These are phyloP conservation scores for Pristis pectinata DNA, from an alignment of 2,797 vertebrate species.

Conservation along the genomic window DNA sequence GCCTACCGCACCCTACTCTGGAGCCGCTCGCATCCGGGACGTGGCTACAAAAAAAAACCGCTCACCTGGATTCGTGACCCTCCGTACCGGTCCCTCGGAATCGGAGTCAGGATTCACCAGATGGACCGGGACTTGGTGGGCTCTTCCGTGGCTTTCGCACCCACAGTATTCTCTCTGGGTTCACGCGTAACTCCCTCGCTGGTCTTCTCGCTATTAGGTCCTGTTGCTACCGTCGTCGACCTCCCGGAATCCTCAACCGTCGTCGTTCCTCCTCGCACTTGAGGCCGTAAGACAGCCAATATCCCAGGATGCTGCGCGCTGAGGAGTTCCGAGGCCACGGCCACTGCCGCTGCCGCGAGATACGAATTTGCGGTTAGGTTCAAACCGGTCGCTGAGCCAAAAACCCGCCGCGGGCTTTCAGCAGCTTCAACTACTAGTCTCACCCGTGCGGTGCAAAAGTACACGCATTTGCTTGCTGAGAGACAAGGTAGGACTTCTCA, in stretches of 20 bases:
- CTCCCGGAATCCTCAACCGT: not conserved
- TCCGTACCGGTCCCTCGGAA: conserved; percentile 3
- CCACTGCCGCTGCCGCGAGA: not conserved
- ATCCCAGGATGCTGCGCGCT: conserved; percentile 17
- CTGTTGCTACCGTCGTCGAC: too few species aligned
- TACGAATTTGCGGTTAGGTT: not conserved
- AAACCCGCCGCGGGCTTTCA: too few species aligned
- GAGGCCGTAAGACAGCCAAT: not conserved
- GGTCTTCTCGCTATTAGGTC: too few species aligned
- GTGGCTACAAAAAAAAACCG: not conserved
- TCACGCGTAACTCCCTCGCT: not conserved
- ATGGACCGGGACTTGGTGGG: not conserved
- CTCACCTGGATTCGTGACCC: conserved; percentile 25
- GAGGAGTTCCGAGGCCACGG: not conserved
- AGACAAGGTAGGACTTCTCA: not conserved
- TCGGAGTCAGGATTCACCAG: not conserved
- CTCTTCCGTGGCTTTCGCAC: not conserved
- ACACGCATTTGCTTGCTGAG: not conserved
- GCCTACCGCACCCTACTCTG: not conserved
- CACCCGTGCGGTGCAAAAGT: not conserved
- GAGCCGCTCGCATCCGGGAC: not conserved
- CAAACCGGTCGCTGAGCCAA: too few species aligned
- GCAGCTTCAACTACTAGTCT: not conserved
- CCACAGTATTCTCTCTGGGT: not conserved
- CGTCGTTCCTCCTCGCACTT: conserved; percentile 10